Conservation (phyloP, 2,797 vertebrate species). For the Tiaroga cobitis region DNA sequence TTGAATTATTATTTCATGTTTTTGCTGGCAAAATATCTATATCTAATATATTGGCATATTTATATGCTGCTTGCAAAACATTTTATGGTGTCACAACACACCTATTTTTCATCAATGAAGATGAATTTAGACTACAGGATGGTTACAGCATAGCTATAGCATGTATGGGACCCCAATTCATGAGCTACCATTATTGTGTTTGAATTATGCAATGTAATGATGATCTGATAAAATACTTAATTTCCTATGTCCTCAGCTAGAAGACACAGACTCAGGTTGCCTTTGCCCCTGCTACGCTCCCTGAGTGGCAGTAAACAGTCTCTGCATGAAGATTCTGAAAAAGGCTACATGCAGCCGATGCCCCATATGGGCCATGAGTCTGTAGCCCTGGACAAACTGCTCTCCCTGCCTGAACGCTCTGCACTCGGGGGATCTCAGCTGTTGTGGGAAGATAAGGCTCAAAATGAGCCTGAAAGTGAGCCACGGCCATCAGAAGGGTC, state of each 20-base stretch:
- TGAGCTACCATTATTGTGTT: neutral
- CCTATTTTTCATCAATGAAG: neutral
- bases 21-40: neutral
- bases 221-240: neutral
- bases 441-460: conserved; percentile 60
- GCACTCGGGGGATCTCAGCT: conserved; percentile 57
- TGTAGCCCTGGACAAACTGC: conserved; percentile 81
- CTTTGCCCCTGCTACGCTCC: conserved; percentile 77
- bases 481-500: conserved; percentile 18
- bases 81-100: neutral
- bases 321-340: conserved; percentile 69
- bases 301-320: conserved; percentile 73
- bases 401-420: conserved; percentile 74
- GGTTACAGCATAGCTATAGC: too few species aligned
- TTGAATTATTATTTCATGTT: neutral
- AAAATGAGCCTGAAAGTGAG: conserved; percentile 31
- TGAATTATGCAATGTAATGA: neutral
- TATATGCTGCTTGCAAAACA: neutral
- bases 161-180: neutral
- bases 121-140: neutral
- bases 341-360: conserved; percentile 66
- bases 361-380: conserved; percentile 76
- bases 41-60: neutral
- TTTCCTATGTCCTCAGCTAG: conserved; percentile 59
- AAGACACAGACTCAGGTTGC: conserved; percentile 77